A percentile compares a stretch with the other conserved stretches of the same genome.
These are phyloP conservation scores for Pachydiplax longipennis DNA, from an alignment of 2,888 invertebrate genomes.

Conservation along the genomic window DNA sequence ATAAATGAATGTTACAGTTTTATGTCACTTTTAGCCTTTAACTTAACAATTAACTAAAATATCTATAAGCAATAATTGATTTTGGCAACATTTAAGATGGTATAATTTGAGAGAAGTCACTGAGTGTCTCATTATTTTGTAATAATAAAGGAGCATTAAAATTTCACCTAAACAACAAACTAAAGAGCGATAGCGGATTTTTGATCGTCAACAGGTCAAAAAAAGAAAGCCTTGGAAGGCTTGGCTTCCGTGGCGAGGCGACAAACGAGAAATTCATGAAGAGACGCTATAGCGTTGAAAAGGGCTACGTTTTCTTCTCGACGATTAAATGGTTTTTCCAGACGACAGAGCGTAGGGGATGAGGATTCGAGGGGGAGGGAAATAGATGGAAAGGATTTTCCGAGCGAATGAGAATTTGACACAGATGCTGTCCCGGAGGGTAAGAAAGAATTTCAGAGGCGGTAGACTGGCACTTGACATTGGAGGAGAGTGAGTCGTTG, in stretches of 20 bases:
- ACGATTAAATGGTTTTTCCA: background rate
- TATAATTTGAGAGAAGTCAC: too few relatives aligned
- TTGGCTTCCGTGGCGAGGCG: background rate
- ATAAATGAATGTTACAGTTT: too few relatives aligned
- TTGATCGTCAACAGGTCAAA: background rate
- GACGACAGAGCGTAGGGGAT: background rate
- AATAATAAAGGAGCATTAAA: too few relatives aligned
- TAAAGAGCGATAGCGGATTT: too few relatives aligned
- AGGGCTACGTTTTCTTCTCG: background rate
- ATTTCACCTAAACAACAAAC: too few relatives aligned
- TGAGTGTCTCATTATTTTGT: too few relatives aligned
- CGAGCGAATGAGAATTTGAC: background rate
- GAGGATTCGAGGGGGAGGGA: background rate
- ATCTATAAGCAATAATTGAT: too few relatives aligned
- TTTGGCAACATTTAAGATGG: too few relatives aligned
- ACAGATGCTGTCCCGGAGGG: background rate
- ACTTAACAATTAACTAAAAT: too few relatives aligned
- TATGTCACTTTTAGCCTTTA: too few relatives aligned
- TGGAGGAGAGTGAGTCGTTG: background rate
- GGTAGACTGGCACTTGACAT: background rate
- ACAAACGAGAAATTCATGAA: too few relatives aligned
- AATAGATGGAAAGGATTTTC: background rate
- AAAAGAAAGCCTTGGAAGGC: background rate
- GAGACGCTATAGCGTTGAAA: too few relatives aligned
- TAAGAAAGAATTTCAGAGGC: background rate